Base-by-base conservation (phyloP, 2,113 vertebrate species). In the Eulacestoma nigropectus region DNA sequence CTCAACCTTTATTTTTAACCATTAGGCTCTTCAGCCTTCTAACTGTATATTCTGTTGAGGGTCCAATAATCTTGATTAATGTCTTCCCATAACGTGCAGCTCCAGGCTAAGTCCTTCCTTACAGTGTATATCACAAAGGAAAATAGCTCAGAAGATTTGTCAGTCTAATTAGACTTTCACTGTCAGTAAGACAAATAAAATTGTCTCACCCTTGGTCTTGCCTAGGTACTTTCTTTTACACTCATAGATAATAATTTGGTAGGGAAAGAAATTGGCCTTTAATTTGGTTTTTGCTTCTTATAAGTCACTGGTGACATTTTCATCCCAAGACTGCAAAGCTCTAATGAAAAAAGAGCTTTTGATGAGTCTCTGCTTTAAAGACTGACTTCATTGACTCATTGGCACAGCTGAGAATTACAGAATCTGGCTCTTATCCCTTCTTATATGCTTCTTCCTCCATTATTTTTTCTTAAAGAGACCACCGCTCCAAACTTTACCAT, bases 161-260 rank as follows among this genome's bases (percentile, higher is more conserved):
- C 97, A 97, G 94, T 97, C 97, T 98, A 98, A 98, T 98, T 98
- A 98, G 97, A 97, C 92, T 97, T 96, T 74, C 62, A 75, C 84
- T 97, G 95, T 97, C 97, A 97, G 94, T 92, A 96, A 97, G 93
- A 98, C 96, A 96, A 96, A 97, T 95, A 92, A 90, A 95, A 93
- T 94, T 95, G 68, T 96, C 92, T 97, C 86, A 89, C 90, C 74
- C 84, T 93, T 84, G 85, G 87, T 94, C 89, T 96, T 91, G 80
- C 63, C 27, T 68, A 96, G 92, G 90, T 96, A 91, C 94, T 96
- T 97, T 96, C 62, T 97, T 94, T 97, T 83, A 75, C 25, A 44
- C 23, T 95, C 52, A 96, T 76, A 92, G 94, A 97, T 96, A 97
- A 96, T 96, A 97, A 95, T 96, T 96, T 91, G 9, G 16, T 21